Evolutionary conservation across 53 echinoderm and acorn worm genomes (phyloP).

Genomic region (Echinarachnius parma): DNA sequence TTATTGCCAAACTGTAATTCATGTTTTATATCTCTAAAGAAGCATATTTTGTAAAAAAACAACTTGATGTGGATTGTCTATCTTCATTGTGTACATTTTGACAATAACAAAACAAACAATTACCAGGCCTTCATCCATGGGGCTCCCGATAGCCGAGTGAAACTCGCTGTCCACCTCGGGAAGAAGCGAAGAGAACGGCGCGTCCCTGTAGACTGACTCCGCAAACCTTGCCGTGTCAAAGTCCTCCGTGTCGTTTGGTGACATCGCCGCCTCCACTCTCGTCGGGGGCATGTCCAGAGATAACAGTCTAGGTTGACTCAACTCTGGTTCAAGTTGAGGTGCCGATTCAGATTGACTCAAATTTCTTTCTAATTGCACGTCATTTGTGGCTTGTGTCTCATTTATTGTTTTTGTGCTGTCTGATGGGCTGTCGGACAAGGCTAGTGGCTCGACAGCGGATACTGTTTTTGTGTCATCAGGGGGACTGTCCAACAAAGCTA

Average conservation of each 20-base stretch:
- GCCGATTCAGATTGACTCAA: no score
- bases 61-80: no score
- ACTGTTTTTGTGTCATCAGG: constrained; percentile 11
- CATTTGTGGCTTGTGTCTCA: not conserved
- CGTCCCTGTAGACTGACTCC: constrained; percentile 34
- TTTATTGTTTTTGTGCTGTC: constrained; percentile 5
- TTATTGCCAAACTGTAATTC: no score
- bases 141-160: constrained; percentile 60
- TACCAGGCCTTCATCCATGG: constrained; percentile 41
- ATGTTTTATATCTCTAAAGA: no score
- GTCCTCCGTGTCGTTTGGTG: not conserved
- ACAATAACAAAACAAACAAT: no score
- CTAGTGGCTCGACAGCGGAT: no score
- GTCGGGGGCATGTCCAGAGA: constrained; percentile 19
- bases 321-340: no score
- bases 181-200: constrained; percentile 34
- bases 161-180: constrained; percentile 46
- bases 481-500: constrained; percentile 14
- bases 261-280: not conserved
- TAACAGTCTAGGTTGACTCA: constrained; percentile 14
- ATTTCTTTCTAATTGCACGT: not conserved
- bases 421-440: constrained; percentile 13
- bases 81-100: no score
- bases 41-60: no score
- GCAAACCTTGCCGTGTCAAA: not conserved